Evolutionary conservation across 2,888 invertebrate genomes (phyloP), one percentile per base, ranked within the genome.

Genomic region (Drosophila incognita): DNA sequence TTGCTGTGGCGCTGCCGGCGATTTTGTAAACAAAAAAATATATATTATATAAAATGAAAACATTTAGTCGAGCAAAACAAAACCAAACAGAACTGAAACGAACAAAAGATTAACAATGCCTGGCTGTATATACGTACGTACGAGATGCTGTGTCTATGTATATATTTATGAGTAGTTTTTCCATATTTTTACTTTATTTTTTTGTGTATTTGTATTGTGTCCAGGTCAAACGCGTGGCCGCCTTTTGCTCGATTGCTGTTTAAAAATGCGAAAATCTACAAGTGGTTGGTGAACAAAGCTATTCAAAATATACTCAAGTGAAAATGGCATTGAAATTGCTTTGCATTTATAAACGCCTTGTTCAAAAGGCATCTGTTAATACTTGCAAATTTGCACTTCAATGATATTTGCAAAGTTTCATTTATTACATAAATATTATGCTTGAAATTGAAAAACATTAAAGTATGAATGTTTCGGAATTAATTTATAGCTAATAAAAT

Each of bases 81-180:
- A 53, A 57, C 24, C 46, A 40, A 63, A 38, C 38, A 38, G 48
- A 62, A 40, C 52, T 52, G 35, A 59, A 24, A 13, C 31, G 27
- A 59, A 27, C 29, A 38, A 79, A 70, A 74, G 75, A 70, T n/a
- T 46, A 81, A 75, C 71, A 84, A 83, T 83, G 71, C 75, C 61
- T 64, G 31, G 4, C 54, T 64, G 1, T 62, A 51, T 51, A 24
- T 42, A 38, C 70, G 40, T 13, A 18, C 24, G 46, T 13, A 18
- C 24, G 24, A 24, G 27, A 36, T 36, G 36, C n/a, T 56, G 56
- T 49, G 35, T 51, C 33, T 48, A 35, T 79, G 13, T 21, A 56
- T 76, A 74, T 89, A 84, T 84, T 84, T 89, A 89, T 89, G 87
- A 87, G 79, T 82, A 89, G 85, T 81, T 87, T 82, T 74, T 68